Evolutionary conservation across 1,140 invertebrate species (phyloP).

Genomic region (Sinella curviseta): DNA sequence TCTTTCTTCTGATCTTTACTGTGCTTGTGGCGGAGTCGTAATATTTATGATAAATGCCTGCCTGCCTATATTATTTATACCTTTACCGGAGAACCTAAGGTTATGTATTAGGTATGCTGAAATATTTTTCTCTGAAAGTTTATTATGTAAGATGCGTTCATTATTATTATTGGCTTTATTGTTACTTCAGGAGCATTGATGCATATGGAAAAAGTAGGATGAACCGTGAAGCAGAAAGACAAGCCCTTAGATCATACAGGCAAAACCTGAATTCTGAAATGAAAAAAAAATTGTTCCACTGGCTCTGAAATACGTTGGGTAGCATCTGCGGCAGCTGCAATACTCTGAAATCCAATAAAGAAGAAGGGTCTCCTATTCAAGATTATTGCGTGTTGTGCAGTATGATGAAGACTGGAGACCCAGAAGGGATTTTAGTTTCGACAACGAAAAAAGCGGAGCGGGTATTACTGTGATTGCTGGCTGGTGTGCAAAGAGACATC

Average conservation of each 20-base stretch:
- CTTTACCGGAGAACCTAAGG: too few relatives aligned
- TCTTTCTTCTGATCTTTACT: too few relatives aligned
- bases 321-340: conserved; percentile 22
- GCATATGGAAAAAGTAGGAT: background rate
- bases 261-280: conserved; percentile 5
- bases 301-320: too few relatives aligned
- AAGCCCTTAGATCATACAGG: background rate
- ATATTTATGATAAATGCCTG: too few relatives aligned
- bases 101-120: too few relatives aligned
- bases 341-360: background rate
- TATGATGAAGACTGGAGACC: background rate
- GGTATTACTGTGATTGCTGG: background rate
- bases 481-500: background rate
- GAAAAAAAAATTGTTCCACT: conserved; percentile 2
- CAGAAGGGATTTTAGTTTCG: background rate
- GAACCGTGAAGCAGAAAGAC: conserved; percentile 18
- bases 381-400: background rate
- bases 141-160: too few relatives aligned
- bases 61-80: too few relatives aligned
- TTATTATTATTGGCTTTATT: conserved; percentile 16
- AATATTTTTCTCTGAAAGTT: too few relatives aligned
- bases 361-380: background rate
- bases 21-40: too few relatives aligned
- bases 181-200: background rate
- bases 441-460: conserved; percentile 9